Evolutionary conservation across 1,140 invertebrate genomes (phyloP).

Genomic region (Acromyrmex heyeri): DNA sequence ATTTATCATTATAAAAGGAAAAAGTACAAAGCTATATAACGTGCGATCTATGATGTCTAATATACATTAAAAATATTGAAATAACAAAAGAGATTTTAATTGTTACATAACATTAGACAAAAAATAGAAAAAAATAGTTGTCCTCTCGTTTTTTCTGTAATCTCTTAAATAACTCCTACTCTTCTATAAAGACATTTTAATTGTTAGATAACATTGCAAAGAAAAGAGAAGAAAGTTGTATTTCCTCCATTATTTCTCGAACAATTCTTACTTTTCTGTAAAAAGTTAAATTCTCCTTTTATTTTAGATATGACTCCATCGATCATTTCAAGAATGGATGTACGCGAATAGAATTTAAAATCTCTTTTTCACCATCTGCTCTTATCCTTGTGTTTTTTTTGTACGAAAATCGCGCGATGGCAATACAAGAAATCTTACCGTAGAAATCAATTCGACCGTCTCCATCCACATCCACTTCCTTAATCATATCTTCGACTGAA

Average conservation of each 20-base stretch:
- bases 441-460: slow-evolving; percentile 96
- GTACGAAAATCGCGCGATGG: background rate
- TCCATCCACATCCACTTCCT: slow-evolving; percentile 96
- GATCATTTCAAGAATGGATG: slow-evolving; percentile 19
- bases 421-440: slow-evolving; percentile 87
- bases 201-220: background rate
- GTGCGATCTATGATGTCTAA: too few relatives aligned
- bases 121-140: background rate
- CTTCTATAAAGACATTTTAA: background rate
- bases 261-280: background rate
- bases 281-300: slow-evolving; percentile 6
- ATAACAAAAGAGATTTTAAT: background rate
- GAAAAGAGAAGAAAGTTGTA: background rate
- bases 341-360: slow-evolving; percentile 5
- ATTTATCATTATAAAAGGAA: too few relatives aligned
- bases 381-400: background rate
- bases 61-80: background rate
- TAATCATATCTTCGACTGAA: slow-evolving; percentile 97
- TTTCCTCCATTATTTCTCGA: background rate
- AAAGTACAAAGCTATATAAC: too few relatives aligned
- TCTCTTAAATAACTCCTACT: background rate
- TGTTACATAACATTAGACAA: background rate
- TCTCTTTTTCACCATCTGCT: background rate
- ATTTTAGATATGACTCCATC: slow-evolving; percentile 14
- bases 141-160: background rate